These are phyloP conservation scores for Ridgeia piscesae DNA, from an alignment of 1,140 invertebrate genomes.

Conservation along the genomic window DNA sequence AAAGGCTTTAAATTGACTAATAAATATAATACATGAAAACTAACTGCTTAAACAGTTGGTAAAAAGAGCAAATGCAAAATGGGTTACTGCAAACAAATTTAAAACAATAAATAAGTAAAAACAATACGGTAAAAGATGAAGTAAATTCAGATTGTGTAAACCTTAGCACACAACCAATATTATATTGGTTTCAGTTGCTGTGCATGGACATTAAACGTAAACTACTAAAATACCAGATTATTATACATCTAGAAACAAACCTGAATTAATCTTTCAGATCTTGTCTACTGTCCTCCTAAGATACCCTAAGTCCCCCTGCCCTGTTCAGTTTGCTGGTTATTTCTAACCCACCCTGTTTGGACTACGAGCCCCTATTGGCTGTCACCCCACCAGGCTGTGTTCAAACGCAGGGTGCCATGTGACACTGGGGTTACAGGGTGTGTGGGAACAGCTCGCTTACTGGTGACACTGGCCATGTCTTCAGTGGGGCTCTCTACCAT, in stretches of 20 bases:
- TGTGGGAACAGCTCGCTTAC: background rate
- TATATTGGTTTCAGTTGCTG: background rate
- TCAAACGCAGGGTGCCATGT: background rate
- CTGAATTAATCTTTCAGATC: background rate
- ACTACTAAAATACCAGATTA: background rate
- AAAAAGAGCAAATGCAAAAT: too few relatives aligned
- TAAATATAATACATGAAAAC: too few relatives aligned
- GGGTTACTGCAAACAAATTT: too few relatives aligned
- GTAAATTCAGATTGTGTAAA: too few relatives aligned
- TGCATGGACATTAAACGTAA: background rate
- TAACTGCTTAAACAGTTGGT: too few relatives aligned
- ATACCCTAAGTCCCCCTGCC: background rate
- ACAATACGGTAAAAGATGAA: too few relatives aligned
- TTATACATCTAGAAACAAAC: background rate
- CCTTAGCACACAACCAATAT: background rate
- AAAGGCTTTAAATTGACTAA: too few relatives aligned
- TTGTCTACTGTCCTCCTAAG: background rate
- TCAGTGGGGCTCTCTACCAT: background rate
- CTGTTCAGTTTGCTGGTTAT: background rate
- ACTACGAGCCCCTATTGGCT: background rate
- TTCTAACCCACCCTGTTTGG: background rate
- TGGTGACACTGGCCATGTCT: background rate
- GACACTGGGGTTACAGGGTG: background rate
- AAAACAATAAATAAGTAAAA: too few relatives aligned
- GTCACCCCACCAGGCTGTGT: background rate